Base-by-base conservation (phyloP, 1,140 invertebrate genomes). In the Lepidostoma basale region DNA sequence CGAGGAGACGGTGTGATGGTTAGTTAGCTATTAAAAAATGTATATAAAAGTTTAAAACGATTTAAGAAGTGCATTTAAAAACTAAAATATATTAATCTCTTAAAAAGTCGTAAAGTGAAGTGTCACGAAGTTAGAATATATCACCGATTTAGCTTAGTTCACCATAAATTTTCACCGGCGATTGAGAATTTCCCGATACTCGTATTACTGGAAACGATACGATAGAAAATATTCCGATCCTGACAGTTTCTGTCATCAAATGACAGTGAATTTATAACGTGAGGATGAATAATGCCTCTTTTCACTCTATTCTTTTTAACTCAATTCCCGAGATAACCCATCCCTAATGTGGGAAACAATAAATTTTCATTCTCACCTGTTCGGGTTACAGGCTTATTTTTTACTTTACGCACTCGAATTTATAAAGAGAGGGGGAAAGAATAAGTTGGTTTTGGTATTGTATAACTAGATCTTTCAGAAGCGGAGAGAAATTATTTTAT, bases 181-280 rank as follows among this genome's bases (percentile, higher is more conserved):
- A 12, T 36, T n/a, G 33, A 5, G 14, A 36, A 36, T 36, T 36
- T 3, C 14, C 5, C 14, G 5, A 36, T 2, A 36, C 33, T 3
- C 33, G 33, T 33, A 22, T 56, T 56, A 20, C 28, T 22, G 14
- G 52, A 18, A 22, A 0, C n/a, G 52, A 36, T 33, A 12, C 28
- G n/a, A 36, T 12, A 22, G 52, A 56, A 56, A 56, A 56, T 36
- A 56, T 56, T 56, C 9, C 16, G 2, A 1, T 25, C 8, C 18
- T 56, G 52, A 56, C 52, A 56, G 52, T 33, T 56, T 33, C 28
- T 22, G 52, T 56, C 52, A 39, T 56, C 52, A 56, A 56, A 39
- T 56, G 52, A 56, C 52, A 56, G 52, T 16, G 16, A 56, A 56
- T 56, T 56, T 33, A 56, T 56, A 56, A 56, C 28, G 5, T 36